Base-by-base conservation (phyloP, 2,113 vertebrate species). In the Athene cunicularia region DNA sequence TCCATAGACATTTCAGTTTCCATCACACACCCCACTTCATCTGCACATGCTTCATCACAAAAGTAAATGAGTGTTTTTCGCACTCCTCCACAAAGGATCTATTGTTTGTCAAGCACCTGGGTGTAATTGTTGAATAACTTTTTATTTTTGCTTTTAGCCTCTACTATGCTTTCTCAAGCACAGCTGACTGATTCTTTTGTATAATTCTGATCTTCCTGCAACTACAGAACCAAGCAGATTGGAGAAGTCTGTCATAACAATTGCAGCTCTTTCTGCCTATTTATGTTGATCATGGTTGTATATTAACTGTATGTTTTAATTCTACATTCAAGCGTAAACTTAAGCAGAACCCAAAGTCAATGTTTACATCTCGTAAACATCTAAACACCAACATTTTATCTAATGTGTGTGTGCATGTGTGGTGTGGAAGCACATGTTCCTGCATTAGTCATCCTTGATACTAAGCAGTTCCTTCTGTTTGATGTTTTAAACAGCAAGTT, bases 381-480 rank as follows among this genome's bases (percentile, higher is more conserved):
- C 93, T 74, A 92, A 95, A 96, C 79, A 94, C 90, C 94, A 93
- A 94, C 85, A 85, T 94, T 95, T 95, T 96, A 93, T 83, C 95
- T 97, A 53, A 94, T 90, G 28, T 86, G 85, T 87, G 62, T 92
- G 47, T 94, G 77, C 63, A 53, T 96, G 64, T 86, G 90, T 91
- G 64, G 90, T 86, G 90, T 92, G 64, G 90, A 96, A 86, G 66
- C 81, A 77, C 74, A 35, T 96, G 91, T 97, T 98, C 96, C 97
- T 97, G 66, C 60, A 23, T 97, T 97, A 97, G 97, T 97, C 96
- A 97, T 91, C 82, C 58, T 70, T 96, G 93, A 84, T 94, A 71
- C 84, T 97, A 95, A 97, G 94, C 96, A 97, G 97, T 98, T 98
- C 96, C 97, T 97, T 97, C 97, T 96, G 96, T 93, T 64, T 95